Evolutionary conservation across 2,113 vertebrate genomes (phyloP).

Genomic region (Grantiella picta): DNA sequence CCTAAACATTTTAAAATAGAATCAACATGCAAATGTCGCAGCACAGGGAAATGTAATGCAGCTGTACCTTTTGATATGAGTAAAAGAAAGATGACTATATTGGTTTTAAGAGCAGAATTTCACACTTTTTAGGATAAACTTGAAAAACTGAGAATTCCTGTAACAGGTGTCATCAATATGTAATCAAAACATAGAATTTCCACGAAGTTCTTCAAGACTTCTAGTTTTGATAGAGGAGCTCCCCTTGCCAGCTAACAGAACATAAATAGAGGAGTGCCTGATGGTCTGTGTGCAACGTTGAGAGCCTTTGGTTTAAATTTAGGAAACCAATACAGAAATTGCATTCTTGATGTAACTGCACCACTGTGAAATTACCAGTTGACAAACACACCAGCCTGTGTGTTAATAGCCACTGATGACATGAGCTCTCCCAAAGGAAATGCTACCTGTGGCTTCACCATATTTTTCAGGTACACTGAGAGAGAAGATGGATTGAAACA

Average conservation of each 20-base stretch:
- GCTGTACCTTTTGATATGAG: neutral
- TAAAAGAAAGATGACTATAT: neutral
- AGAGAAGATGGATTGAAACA: neutral
- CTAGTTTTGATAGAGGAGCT: neutral
- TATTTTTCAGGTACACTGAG: neutral
- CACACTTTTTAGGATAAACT: neutral
- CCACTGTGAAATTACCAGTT: neutral
- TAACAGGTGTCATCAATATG: neutral
- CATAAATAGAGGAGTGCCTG: neutral
- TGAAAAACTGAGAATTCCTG: neutral
- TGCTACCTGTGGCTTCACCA: neutral
- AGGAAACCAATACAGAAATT: neutral
- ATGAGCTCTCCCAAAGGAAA: neutral
- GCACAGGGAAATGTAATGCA: neutral
- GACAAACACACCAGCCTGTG: neutral
- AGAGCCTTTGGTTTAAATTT: neutral
- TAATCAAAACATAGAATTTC: neutral
- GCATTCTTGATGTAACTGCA: neutral
- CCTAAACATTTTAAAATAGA: neutral
- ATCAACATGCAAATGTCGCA: neutral
- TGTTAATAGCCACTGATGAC: neutral
- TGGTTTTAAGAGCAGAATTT: neutral
- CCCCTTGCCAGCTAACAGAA: neutral
- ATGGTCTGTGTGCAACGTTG: neutral
- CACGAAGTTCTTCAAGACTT: accelerated